phyloP scores from a whole-genome alignment of 2,888 invertebrate species.

The Rhaphigaster nebulosa region DNA sequence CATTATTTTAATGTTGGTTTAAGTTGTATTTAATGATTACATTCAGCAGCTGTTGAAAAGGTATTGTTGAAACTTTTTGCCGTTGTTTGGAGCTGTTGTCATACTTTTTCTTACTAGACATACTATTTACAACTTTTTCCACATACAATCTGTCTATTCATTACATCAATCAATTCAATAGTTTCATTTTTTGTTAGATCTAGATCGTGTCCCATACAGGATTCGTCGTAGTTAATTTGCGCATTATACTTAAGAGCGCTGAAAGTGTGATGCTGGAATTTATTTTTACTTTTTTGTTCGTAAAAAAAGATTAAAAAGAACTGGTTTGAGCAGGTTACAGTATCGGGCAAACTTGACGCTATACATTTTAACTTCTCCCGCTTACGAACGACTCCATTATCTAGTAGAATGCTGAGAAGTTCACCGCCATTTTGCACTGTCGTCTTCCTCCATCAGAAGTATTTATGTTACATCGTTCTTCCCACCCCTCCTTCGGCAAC shows the following conservation, averaged over 20 bases:
- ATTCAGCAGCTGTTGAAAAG: not conserved
- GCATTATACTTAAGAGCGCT: not conserved
- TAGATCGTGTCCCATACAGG: not conserved
- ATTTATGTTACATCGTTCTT: conserved; percentile 1
- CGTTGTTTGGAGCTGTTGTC: not conserved
- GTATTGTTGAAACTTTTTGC: not conserved
- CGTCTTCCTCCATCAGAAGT: not conserved
- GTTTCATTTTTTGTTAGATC: not conserved
- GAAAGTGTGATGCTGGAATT: not conserved
- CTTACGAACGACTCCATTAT: conserved; percentile 26
- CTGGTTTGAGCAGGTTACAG: not conserved
- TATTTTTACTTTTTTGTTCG: not conserved
- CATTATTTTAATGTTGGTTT: not conserved
- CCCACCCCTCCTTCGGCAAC: not conserved
- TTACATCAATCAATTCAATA: not conserved
- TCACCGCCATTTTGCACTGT: conserved; percentile 23
- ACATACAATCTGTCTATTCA: not conserved
- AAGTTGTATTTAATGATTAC: not conserved
- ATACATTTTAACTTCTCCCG: conserved; percentile 6
- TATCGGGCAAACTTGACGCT: not conserved
- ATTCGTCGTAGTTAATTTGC: not conserved
- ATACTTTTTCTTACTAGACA: too few species aligned
- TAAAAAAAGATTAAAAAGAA: not conserved
- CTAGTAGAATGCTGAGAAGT: conserved; percentile 9
- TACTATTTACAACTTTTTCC: not conserved